Conservation (phyloP, 1,140 invertebrate genomes). For the Lucilia sericata region DNA sequence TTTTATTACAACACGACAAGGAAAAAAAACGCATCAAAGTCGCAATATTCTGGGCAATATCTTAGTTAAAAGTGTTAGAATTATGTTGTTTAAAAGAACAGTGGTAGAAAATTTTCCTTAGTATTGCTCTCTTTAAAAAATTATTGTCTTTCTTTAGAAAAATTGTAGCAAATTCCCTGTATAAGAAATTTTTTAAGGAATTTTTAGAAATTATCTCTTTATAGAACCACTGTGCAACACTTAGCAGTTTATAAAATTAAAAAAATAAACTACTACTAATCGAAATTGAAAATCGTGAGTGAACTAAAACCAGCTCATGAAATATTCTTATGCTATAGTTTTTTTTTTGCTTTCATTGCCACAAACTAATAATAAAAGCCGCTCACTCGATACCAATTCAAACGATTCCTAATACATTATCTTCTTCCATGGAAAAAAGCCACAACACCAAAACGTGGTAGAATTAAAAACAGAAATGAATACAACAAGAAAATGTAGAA, state of each 20-base stretch:
- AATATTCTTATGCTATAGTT: slow-evolving; percentile 48
- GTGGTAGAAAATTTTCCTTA: no score
- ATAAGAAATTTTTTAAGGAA: no score
- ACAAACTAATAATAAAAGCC: not conserved
- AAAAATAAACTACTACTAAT: slow-evolving; percentile 51
- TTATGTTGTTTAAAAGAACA: no score
- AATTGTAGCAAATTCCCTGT: no score
- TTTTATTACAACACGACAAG: not conserved
- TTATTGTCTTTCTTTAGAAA: no score
- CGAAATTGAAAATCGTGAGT: slow-evolving; percentile 65
- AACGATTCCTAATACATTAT: slow-evolving; percentile 19
- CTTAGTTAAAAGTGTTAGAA: no score
- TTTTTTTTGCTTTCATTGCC: not conserved
- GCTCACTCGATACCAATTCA: not conserved
- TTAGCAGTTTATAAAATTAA: not conserved
- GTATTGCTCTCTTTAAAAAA: no score
- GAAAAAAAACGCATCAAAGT: not conserved
- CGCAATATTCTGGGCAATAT: not conserved
- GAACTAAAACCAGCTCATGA: slow-evolving; percentile 45
- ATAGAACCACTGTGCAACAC: not conserved
- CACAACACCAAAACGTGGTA: not conserved
- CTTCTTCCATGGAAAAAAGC: slow-evolving; percentile 16
- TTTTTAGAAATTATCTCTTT: not conserved
- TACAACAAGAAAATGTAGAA: not conserved
- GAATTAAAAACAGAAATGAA: not conserved